Evolutionary conservation across 37 sponge, comb jelly and placozoan species (phyloP), one percentile per base, ranked within the genome.

Genomic region (Crambe crambe): DNA sequence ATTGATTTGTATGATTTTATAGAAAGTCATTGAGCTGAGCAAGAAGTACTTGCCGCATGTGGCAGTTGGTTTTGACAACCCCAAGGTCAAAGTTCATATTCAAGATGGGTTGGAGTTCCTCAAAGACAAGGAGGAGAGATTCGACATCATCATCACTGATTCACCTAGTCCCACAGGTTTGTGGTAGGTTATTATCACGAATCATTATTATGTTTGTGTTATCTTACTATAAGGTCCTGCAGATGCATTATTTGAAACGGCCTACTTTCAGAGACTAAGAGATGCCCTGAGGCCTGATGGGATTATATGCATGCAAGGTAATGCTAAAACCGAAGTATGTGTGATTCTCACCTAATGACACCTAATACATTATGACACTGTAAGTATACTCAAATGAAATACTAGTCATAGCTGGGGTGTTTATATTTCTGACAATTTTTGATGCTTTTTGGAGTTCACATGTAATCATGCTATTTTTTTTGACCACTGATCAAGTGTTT

Each of bases 141-240:
- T 93, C 90, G 96, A 96, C 35, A 88, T 96, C 57, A 93, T 96
- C 72, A 93, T 96, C 70, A 93, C 93, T 39, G 96, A 96, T 61
- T 84, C 90, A 32, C 84, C 91, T 2, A 93, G 93, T 42, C 93
- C 89, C 12, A 51, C 72, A n/a, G n/a, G n/a, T n/a, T n/a, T n/a
- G 68, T 23, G 0, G 12, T 36, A 10, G 12, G 23, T 8, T n/a
- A 26, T 9, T 22, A 26, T n/a, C 25, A 26, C 27, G 8, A 22
- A 15, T 63, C 17, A 26, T 63, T 8, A n/a, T 63, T n/a, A n/a
- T 15, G 15, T 26, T 63, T 23, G 22, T 15, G 9, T 23, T 9
- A 63, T 26, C 64, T 63, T n/a, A n/a, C 56, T 23, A 63, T 23
- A n/a, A 87, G 89, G 96, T 37, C 92, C 92, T 35, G 92, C 92